Percentiles rank a stretch among this genome's conserved stretches.
These are phyloP conservation scores for Naso thynnoides DNA, from an alignment of 2,797 vertebrate genomes.

Conservation along the genomic window DNA sequence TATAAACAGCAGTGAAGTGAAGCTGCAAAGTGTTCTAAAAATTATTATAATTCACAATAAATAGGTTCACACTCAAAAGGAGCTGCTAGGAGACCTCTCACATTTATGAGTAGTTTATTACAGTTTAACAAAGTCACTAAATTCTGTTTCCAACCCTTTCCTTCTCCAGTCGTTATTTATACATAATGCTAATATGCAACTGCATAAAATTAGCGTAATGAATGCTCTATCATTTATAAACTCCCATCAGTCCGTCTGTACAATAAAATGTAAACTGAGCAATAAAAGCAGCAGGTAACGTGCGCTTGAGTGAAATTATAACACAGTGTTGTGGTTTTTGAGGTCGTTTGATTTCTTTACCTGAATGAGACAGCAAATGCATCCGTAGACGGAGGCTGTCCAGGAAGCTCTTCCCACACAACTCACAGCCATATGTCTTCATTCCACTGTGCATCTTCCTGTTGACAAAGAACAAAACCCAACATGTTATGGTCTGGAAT, in stretches of 20 bases:
- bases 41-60: background rate
- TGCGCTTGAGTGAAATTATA: background rate
- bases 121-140: background rate
- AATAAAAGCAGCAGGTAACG: background rate
- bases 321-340: background rate
- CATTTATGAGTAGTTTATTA: background rate
- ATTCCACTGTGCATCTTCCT: slow-evolving; percentile 99
- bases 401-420: slow-evolving; percentile 95
- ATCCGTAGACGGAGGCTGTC: slow-evolving; percentile 97
- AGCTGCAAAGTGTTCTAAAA: background rate
- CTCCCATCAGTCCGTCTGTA: background rate
- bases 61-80: background rate
- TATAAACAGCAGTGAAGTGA: background rate
- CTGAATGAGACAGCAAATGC: slow-evolving; percentile 99
- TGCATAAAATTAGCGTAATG: background rate
- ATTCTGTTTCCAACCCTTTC: background rate
- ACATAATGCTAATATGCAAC: background rate
- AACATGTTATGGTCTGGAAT: slow-evolving; percentile 28
- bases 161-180: background rate
- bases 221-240: background rate
- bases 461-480: slow-evolving; percentile 65
- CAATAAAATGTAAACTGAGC: background rate
- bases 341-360: slow-evolving; percentile 76
- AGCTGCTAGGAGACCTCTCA: background rate
- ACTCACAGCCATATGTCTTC: slow-evolving; percentile 98